Percentiles rank a stretch among this genome's conserved stretches.
Conservation (phyloP, 2,888 invertebrate genomes). For the Laspeyria flexula region DNA sequence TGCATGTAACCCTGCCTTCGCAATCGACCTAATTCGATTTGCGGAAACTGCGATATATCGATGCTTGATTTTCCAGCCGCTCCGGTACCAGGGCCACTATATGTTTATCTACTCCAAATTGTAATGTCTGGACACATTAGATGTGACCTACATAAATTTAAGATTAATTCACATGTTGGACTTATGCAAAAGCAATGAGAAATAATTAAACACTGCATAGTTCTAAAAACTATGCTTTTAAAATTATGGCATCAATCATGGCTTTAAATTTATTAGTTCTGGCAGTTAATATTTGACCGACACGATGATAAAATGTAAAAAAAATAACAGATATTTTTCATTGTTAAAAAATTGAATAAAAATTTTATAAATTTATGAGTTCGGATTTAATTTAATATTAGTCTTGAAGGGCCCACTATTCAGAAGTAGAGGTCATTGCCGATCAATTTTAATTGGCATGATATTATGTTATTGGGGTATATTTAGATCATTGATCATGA, state of each 20-base stretch:
- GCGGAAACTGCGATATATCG: conserved; percentile 69
- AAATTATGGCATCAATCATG: not conserved
- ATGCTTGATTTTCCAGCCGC: conserved; percentile 30
- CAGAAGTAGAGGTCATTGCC: conserved; percentile 12
- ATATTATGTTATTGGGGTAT: conserved; percentile 28
- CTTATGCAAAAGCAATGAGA: not conserved
- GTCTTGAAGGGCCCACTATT: conserved; percentile 6
- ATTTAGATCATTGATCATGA: conserved; percentile 38
- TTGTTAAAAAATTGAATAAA: not conserved
- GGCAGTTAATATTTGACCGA: not conserved
- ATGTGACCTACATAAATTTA: conserved; percentile 47
- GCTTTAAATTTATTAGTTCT: not conserved
- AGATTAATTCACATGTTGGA: not conserved
- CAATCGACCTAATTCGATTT: conserved; percentile 77
- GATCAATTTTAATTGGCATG: conserved; percentile 32
- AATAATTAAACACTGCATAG: not conserved
- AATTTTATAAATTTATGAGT: not conserved
- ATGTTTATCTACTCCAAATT: conserved; percentile 51
- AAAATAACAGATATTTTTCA: too few species aligned
- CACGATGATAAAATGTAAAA: not conserved
- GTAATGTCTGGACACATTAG: conserved; percentile 38
- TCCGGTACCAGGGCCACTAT: conserved; percentile 41
- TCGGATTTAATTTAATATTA: not conserved
- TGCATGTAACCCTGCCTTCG: conserved; percentile 74
- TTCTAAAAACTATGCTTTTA: not conserved